phyloP scores from a whole-genome alignment of 2,797 vertebrate species.

The Chrysocyon brachyurus region DNA sequence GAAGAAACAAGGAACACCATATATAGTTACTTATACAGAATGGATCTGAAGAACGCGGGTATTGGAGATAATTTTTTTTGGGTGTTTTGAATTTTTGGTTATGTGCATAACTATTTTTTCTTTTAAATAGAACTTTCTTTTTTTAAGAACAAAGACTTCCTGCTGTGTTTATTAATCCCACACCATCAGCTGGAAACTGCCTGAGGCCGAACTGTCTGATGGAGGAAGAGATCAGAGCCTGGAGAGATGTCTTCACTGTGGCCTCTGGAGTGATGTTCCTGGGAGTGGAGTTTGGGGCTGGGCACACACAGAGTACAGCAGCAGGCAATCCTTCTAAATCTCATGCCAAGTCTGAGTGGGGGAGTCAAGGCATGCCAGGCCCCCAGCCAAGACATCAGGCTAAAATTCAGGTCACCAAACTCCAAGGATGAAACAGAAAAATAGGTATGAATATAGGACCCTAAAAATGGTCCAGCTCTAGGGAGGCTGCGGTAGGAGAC shows the following conservation, averaged over 20 bases:
- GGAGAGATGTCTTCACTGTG: background rate
- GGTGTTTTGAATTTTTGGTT: background rate
- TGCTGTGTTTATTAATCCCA: background rate
- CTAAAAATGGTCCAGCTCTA: background rate
- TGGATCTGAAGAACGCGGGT: background rate
- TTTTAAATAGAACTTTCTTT: background rate
- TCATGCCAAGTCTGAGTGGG: background rate
- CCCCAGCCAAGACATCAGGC: background rate
- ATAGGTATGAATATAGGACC: background rate
- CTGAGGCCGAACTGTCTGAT: background rate
- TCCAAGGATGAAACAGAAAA: conserved; percentile 13
- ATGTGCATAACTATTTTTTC: background rate
- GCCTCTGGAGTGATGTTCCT: background rate
- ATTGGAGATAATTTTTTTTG: background rate
- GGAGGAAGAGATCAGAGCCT: background rate
- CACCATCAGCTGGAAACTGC: background rate
- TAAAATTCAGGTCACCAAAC: background rate
- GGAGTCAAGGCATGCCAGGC: background rate
- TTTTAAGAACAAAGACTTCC: conserved; percentile 33
- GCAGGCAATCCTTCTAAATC: background rate
- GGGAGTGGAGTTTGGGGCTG: background rate
- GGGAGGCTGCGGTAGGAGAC: background rate
- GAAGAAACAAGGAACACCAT: background rate
- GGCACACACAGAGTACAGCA: background rate
- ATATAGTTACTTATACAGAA: background rate